These are phyloP conservation scores for Climacteris rufus DNA, from an alignment of 2,113 vertebrate genomes.

Conservation along the genomic window DNA sequence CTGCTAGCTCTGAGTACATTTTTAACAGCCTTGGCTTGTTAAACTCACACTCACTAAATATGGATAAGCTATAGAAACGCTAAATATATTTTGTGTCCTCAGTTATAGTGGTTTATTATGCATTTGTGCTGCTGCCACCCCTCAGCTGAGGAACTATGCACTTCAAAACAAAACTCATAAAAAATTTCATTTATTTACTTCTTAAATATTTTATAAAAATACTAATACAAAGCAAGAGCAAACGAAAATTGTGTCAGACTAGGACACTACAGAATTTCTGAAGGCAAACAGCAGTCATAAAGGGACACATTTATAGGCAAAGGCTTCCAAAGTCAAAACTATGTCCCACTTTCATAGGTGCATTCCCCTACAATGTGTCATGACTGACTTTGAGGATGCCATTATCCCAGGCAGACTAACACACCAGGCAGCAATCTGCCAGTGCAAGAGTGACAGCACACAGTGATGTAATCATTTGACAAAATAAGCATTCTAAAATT, in stretches of 20 bases:
- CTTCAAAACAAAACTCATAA: neutral
- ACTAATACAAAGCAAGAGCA: neutral
- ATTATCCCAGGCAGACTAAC: neutral
- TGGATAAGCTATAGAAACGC: neutral
- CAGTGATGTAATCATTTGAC: neutral
- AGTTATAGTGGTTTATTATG: neutral
- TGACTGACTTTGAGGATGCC: accelerated
- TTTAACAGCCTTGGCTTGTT: neutral
- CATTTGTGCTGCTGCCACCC: neutral
- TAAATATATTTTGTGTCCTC: neutral
- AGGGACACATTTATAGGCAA: neutral
- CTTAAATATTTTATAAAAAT: neutral
- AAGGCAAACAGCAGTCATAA: neutral
- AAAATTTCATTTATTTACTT: neutral
- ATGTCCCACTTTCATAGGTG: accelerated
- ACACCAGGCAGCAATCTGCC: neutral
- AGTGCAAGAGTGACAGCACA: neutral
- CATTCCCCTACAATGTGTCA: neutral
- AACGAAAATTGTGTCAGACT: neutral
- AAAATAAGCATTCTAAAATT: neutral
- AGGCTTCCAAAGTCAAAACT: neutral
- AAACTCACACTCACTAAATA: neutral
- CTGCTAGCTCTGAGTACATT: neutral
- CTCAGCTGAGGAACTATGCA: accelerated
- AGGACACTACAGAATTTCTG: neutral